Evolutionary conservation across 2,797 vertebrate genomes (phyloP).

Genomic region (Martes flavigula): DNA sequence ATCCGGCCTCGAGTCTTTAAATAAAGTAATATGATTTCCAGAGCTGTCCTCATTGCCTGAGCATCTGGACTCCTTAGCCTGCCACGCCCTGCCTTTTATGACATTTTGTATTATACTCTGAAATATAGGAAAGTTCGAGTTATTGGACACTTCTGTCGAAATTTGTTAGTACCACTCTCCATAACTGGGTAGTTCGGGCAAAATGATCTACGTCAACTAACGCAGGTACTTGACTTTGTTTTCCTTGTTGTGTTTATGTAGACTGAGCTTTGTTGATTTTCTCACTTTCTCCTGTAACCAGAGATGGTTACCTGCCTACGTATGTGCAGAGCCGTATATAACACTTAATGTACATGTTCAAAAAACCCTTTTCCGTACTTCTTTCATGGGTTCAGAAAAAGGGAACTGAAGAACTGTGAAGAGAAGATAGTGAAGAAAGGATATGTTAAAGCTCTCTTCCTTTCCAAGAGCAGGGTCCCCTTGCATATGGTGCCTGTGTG

Average conservation of each 20-base stretch:
- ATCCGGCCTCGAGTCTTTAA: neutral
- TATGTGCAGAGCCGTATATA: neutral
- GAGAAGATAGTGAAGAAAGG: neutral
- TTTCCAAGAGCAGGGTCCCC: constrained; percentile 17
- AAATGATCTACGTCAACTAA: neutral
- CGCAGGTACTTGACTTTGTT: neutral
- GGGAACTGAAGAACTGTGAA: neutral
- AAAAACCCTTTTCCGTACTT: neutral
- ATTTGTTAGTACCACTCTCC: neutral
- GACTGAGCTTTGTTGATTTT: neutral
- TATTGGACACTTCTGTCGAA: neutral
- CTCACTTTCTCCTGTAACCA: neutral
- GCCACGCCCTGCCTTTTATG: neutral
- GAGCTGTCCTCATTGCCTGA: neutral
- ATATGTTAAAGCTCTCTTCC: neutral
- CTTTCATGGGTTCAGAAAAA: neutral
- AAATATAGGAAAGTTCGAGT: neutral
- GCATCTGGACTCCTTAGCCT: neutral
- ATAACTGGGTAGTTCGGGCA: neutral
- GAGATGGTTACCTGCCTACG: neutral
- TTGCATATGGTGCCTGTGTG: neutral
- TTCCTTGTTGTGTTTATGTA: neutral
- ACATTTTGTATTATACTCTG: neutral
- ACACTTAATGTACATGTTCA: neutral
- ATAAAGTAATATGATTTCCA: neutral